Conservation (phyloP, 2,888 invertebrate genomes). For the Idaea dimidiata region DNA sequence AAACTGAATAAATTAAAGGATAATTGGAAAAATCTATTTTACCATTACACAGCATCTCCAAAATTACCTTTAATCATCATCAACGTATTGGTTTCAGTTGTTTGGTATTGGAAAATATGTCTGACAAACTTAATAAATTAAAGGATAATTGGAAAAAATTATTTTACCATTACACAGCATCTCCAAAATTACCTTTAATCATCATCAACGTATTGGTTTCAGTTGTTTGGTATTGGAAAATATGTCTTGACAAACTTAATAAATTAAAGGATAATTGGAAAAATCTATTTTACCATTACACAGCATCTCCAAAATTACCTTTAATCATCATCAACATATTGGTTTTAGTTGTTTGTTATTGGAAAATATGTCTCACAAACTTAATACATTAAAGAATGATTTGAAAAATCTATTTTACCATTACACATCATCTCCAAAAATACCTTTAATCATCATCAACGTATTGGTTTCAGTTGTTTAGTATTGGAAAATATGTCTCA, state of each 20-base stretch:
- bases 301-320: background rate
- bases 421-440: too few species aligned
- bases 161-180: background rate
- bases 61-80: slow-evolving; percentile 12
- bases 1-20: too few species aligned
- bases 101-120: slow-evolving; percentile 16
- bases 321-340: slow-evolving; percentile 38
- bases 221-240: slow-evolving; percentile 40
- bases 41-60: background rate
- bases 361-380: too few species aligned
- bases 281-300: background rate
- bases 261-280: background rate
- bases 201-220: slow-evolving; percentile 57
- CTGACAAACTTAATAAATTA: too few species aligned
- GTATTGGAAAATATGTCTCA: background rate
- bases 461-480: slow-evolving; percentile 66
- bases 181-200: background rate
- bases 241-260: too few species aligned
- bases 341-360: slow-evolving; percentile 62
- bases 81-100: slow-evolving; percentile 64
- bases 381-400: too few species aligned
- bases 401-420: too few species aligned
- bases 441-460: too few species aligned
- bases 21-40: background rate
- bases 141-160: background rate